phyloP scores from a whole-genome alignment of 2,797 vertebrate genomes.

The Glyptemys insculpta region DNA sequence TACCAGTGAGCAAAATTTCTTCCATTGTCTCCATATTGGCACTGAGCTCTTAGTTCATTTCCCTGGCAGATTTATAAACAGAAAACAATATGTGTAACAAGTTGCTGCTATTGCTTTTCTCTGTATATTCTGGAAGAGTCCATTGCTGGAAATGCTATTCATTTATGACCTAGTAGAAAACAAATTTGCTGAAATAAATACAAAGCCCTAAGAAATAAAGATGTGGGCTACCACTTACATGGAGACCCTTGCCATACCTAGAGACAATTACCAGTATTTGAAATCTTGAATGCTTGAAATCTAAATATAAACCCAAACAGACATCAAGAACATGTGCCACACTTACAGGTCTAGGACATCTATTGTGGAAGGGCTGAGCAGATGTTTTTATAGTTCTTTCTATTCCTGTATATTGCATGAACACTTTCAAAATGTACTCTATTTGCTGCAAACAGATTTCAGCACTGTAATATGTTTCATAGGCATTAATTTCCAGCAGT shows the following conservation, averaged over 20 bases:
- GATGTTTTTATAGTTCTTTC: conserved; percentile 35
- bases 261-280: conserved; percentile 55
- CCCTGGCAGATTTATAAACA: conserved; percentile 48
- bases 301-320: conserved; percentile 59
- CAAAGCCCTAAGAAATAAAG: conserved; percentile 48
- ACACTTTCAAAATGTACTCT: conserved; percentile 26
- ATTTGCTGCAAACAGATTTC: not conserved
- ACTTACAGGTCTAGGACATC: conserved; percentile 3
- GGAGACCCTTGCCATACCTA: conserved; percentile 48
- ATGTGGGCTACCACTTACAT: conserved; percentile 18
- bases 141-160: conserved; percentile 27
- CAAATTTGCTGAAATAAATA: conserved; percentile 47
- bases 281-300: conserved; percentile 10
- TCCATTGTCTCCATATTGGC: not conserved
- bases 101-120: not conserved
- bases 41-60: conserved; percentile 17
- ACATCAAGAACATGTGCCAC: conserved; percentile 37
- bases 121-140: conserved; percentile 47
- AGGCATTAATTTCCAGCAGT: not conserved
- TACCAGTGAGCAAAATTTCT: not conserved
- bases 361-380: not conserved
- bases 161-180: conserved; percentile 30
- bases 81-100: conserved; percentile 39
- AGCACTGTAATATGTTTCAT: not conserved
- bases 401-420: conserved; percentile 29